Base-by-base conservation (phyloP, 2,113 vertebrate species). In the Platycercus adscitus region DNA sequence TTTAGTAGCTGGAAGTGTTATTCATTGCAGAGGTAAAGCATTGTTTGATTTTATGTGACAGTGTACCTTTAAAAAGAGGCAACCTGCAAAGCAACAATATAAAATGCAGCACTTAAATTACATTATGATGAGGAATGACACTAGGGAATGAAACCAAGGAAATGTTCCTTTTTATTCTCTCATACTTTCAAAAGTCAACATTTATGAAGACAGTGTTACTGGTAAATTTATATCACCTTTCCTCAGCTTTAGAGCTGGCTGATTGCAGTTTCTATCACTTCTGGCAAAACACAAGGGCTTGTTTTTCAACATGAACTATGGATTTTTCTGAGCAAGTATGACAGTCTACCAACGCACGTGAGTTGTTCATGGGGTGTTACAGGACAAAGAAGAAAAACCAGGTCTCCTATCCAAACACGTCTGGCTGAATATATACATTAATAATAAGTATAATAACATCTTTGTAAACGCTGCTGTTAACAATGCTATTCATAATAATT, bases 31-130 rank as follows among this genome's bases (percentile, higher is more conserved):
- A 97, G 93, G 91, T 82, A 93, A 89, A 92, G 89, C 87, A 96
- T 96, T 97, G 95, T 96, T 96, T 85, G 94, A 53, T 97, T 97
- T 97, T 96, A 97, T 96, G 89, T 96, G 96, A 93, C 95, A 95
- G 91, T 89, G 87, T 70, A 96, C 91, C 89, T 96, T 93, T 96
- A 97, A 95, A 91, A 80, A 82, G 81, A 92, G 94, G 91, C 91
- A 94, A 94, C 95, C 95, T 96, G 89, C 87, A 91, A 97, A 93
- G 86, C 77, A 92, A 93, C 80, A 86, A 66, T 75, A 92, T 89
- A 90, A 93, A 96, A 91, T 52, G 50, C 68, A 88, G 78, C 41
- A 28, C 91, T 94, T 89, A 88, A 91, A 90, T 92, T 88, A 78
- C 93, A 79, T 86, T 91, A 78, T 91, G 89, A 88, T 86, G 85